Evolutionary conservation across 2,113 vertebrate genomes (phyloP).

Genomic region (Apodemus speciosus): DNA sequence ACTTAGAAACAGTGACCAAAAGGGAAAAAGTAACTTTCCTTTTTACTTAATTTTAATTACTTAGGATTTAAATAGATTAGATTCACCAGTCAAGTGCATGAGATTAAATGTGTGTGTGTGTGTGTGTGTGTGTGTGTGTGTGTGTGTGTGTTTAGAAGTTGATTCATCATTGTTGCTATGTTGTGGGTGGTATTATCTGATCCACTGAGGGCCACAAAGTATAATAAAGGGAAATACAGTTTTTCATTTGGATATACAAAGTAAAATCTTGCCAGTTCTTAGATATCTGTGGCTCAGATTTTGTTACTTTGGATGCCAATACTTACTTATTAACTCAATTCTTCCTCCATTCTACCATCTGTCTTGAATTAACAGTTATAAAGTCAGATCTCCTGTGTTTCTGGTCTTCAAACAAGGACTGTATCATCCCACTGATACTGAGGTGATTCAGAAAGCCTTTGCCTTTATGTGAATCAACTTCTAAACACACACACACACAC

Average conservation of each 20-base stretch:
- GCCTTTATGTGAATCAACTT: not conserved
- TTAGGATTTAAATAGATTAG: not conserved
- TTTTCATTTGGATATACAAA: not conserved
- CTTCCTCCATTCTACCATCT: not conserved
- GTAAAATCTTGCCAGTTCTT: not conserved
- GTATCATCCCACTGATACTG: not conserved
- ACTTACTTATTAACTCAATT: fast-evolving
- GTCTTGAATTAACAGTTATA: not conserved
- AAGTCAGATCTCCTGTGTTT: not conserved
- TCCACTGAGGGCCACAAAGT: not conserved
- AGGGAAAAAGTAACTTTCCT: not conserved
- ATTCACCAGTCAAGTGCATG: not conserved
- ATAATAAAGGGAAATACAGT: no score
- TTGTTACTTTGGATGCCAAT: not conserved
- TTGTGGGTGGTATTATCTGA: not conserved
- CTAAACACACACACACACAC: not conserved
- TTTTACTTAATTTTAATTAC: not conserved
- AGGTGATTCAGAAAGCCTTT: not conserved
- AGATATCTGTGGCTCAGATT: no score
- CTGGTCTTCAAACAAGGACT: not conserved
- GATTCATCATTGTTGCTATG: no score
- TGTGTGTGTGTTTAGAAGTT: no score
- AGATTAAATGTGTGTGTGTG: no score
- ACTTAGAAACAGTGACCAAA: not conserved
- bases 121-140: no score